Conservation (phyloP, 2,113 vertebrate genomes). For the Pangasianodon hypophthalmus region DNA sequence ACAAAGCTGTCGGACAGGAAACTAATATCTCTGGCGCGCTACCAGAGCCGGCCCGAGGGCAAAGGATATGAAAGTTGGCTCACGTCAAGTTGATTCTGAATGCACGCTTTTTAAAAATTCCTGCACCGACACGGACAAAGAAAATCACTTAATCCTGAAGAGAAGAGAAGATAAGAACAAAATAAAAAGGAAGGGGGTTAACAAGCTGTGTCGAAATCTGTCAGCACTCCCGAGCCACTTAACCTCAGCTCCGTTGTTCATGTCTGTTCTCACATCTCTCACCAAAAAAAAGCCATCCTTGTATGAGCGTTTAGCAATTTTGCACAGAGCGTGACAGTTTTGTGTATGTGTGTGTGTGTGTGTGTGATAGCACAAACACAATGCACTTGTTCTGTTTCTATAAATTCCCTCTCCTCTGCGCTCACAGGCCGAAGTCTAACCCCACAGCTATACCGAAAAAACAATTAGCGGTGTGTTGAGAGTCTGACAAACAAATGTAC, state of each 20-base stretch:
- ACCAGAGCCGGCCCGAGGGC: constrained; percentile 5
- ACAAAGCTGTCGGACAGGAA: constrained; percentile 68
- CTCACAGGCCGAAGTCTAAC: constrained; percentile 8
- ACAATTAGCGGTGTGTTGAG: constrained; percentile 26
- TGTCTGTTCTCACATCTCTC: neutral
- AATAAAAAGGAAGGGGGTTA: constrained; percentile 10
- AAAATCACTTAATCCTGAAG: constrained; percentile 72
- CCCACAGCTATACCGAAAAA: constrained; percentile 24
- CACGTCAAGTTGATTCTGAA: neutral
- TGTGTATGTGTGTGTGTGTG: neutral
- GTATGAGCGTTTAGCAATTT: neutral
- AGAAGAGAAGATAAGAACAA: constrained; percentile 13
- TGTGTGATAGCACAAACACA: neutral
- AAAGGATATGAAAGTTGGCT: constrained; percentile 51
- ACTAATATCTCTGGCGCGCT: constrained; percentile 50
- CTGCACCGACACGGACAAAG: constrained; percentile 66
- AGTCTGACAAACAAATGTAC: neutral
- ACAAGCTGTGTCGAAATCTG: constrained; percentile 14
- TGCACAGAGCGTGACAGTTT: neutral
- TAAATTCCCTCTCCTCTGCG: constrained; percentile 5
- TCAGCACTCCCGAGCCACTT: constrained; percentile 1
- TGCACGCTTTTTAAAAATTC: constrained; percentile 69
- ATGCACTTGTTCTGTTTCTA: neutral
- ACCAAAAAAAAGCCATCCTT: neutral
- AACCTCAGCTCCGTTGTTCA: neutral